Evolutionary conservation across 2,113 vertebrate species (phyloP).

Genomic region (Phaethon lepturus): DNA sequence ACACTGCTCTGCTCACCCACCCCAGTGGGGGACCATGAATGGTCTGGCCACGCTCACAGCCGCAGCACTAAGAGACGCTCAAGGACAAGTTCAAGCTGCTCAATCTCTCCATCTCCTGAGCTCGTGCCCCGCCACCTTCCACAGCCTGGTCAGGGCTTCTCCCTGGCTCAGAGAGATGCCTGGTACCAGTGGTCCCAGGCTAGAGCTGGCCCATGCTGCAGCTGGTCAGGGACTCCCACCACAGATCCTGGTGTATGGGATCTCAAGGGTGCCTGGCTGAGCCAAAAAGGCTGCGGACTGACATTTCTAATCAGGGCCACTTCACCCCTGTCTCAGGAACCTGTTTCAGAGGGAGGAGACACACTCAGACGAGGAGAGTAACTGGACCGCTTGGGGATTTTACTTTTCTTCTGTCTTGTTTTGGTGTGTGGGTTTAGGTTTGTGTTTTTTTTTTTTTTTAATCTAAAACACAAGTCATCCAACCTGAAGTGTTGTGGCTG

Average conservation of each 20-base stretch:
- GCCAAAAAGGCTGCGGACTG: not conserved
- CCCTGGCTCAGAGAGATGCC: not conserved
- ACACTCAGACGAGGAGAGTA: not conserved
- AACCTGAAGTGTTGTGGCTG: slow-evolving; percentile 29
- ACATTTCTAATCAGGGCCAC: not conserved
- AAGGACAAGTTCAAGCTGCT: not conserved
- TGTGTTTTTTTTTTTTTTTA: not conserved
- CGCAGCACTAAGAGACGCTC: not conserved
- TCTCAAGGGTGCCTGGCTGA: not conserved
- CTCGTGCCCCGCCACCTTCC: not conserved
- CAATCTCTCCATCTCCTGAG: not conserved
- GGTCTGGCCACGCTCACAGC: not conserved
- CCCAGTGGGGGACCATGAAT: rapidly evolving
- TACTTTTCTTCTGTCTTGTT: not conserved
- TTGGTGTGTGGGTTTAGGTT: not conserved
- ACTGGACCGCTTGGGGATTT: not conserved
- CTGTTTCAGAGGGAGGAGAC: not conserved
- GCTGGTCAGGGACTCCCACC: not conserved
- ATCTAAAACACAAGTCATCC: slow-evolving; percentile 25
- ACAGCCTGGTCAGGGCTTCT: not conserved
- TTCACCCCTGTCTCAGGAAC: not conserved
- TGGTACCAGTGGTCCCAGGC: not conserved
- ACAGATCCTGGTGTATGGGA: not conserved
- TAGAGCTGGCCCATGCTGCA: not conserved
- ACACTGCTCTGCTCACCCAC: not conserved